Percentiles rank a stretch among this genome's conserved stretches.
Conservation (phyloP, 2,113 vertebrate genomes). For the Pygoscelis adeliae region DNA sequence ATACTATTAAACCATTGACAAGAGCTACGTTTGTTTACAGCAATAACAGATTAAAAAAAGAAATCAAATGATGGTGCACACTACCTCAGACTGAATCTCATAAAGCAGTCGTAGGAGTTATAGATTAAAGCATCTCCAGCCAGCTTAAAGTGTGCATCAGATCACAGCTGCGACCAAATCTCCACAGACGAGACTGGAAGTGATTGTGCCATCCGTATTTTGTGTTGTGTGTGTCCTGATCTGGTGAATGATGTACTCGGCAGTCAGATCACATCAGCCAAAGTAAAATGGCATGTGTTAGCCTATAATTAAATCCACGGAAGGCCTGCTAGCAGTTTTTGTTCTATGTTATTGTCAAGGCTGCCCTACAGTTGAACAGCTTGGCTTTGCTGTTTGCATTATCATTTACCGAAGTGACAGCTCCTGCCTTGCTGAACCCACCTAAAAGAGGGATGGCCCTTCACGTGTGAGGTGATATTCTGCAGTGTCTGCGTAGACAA, state of each 20-base stretch:
- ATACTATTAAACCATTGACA: neutral
- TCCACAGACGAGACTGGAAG: neutral
- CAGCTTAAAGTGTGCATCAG: neutral
- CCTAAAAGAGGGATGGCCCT: neutral
- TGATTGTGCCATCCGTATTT: neutral
- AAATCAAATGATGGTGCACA: neutral
- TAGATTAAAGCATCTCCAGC: neutral
- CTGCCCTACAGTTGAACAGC: neutral
- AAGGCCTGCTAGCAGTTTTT: neutral
- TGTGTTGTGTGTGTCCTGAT: neutral
- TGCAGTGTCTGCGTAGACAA: neutral
- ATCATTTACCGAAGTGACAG: neutral
- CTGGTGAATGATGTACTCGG: neutral
- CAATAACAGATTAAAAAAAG: neutral
- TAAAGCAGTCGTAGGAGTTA: neutral
- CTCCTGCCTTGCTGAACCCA: neutral
- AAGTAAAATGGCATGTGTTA: neutral
- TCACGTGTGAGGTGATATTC: neutral
- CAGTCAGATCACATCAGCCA: neutral
- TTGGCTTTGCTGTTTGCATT: neutral
- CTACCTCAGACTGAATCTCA: neutral
- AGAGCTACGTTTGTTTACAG: neutral
- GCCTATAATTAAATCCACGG: neutral
- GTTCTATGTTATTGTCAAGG: neutral
- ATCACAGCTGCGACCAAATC: neutral